Evolutionary conservation across 2,113 vertebrate species (phyloP).

Genomic region (Mesoclemmys tuberculata): DNA sequence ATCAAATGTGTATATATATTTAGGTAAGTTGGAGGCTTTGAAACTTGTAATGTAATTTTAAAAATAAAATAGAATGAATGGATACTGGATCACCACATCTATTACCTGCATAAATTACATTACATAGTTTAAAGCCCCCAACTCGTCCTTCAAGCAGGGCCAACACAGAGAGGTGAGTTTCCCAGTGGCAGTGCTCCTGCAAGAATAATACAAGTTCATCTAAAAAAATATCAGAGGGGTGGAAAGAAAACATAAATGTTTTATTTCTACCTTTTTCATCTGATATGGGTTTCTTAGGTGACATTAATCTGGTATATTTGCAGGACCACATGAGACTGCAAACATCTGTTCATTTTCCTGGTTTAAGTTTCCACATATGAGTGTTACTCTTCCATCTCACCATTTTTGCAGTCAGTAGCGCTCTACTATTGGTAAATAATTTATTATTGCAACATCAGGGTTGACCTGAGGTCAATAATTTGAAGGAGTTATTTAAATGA

Average conservation of each 20-base stretch:
- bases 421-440: background rate
- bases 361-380: background rate
- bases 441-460: background rate
- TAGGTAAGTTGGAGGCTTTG: background rate
- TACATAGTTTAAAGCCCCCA: background rate
- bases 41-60: background rate
- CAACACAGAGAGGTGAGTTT: background rate
- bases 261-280: too few species aligned
- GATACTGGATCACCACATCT: background rate
- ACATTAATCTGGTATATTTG: background rate
- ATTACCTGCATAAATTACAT: background rate
- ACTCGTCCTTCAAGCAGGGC: too few species aligned
- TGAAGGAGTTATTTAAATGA: background rate
- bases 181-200: background rate
- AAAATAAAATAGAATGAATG: background rate
- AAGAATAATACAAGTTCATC: background rate
- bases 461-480: background rate
- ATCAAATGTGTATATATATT: background rate
- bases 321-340: background rate
- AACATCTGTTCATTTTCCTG: background rate
- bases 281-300: background rate
- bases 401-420: background rate
- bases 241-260: background rate
- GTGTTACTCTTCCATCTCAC: background rate
- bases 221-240: background rate